phyloP scores from a whole-genome alignment of 2,888 invertebrate genomes.

The Gibbula magus region DNA sequence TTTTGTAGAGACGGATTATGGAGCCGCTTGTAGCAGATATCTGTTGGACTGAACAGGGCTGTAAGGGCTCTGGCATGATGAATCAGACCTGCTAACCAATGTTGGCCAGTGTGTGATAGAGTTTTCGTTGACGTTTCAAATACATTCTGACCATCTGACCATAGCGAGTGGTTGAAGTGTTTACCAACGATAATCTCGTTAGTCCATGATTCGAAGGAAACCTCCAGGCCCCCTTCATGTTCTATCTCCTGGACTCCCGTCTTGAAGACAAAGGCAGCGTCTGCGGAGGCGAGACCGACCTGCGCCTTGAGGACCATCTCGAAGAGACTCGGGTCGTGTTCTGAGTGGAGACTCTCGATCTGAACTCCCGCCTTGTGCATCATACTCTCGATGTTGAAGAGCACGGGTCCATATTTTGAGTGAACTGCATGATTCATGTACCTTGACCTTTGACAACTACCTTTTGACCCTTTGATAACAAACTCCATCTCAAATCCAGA shows the following conservation, averaged over 20 bases:
- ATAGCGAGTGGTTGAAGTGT: neutral
- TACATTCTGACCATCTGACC: neutral
- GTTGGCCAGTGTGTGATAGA: neutral
- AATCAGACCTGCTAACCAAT: constrained; percentile 33
- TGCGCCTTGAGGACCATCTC: neutral
- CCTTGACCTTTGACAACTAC: too few species aligned
- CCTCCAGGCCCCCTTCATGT: neutral
- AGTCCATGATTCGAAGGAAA: neutral
- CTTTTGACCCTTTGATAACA: too few species aligned
- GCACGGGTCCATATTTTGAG: neutral
- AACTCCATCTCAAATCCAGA: too few species aligned
- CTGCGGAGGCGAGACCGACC: neutral
- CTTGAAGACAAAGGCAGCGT: neutral
- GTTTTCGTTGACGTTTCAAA: neutral
- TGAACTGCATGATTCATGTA: neutral
- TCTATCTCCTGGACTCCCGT: neutral
- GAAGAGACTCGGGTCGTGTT: neutral
- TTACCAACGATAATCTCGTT: neutral
- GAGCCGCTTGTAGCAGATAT: constrained; percentile 32
- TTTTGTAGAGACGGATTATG: neutral
- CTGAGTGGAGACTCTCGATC: neutral
- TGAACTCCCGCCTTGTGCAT: neutral
- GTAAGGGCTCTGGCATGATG: constrained; percentile 31
- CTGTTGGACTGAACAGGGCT: constrained; percentile 29
- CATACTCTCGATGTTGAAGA: neutral